Evolutionary conservation across 2,113 vertebrate species (phyloP), one percentile per base, ranked within the genome.

Genomic region (Clinocottus analis): DNA sequence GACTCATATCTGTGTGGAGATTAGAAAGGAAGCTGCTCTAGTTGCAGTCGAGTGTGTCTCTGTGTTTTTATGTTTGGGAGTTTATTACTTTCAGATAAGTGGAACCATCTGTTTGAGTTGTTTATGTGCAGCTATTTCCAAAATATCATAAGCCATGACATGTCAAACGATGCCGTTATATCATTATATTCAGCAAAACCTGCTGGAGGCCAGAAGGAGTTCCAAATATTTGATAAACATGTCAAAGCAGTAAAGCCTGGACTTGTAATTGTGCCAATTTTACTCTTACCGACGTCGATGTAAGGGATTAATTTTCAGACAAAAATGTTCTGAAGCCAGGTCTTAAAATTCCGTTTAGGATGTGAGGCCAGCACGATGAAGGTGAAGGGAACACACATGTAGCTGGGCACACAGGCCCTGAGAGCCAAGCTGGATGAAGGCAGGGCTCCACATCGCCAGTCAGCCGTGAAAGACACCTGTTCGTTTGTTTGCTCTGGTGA

Each of bases 401-500:
- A 87, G 89, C 72, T 14, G 75, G 72, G 78, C 83, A 78, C 80
- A 65, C 70, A 59, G 53, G 68, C 72, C 45, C 68, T 74, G 81
- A 78, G 80, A 58, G 19, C 56, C 71, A 29, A 86, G 69, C 69
- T 51, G 69, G 69, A 53, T 58, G 72, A 67, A 79, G 86, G 75
- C 80, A 62, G 76, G 43, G 71, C 86, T 87, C 74, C 74, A 77
- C 80, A 81, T 88, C 75, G 27, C 66, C 83, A 84, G 81, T 88
- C 86, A 71, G 84, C 89, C 90, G 73, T 89, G 45, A 84, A 85
- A 92, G 86, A 90, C 91, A 94, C 93, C 92, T 94, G 92, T 94
- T 92, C 86, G 21, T 91, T 93, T 91, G 91, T 93, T 88, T 91
- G 90, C 80, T 51, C 83, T 9, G 37, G 82, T 59, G 45, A 79